Conservation (phyloP, 2,888 invertebrate genomes). For the Diarsia dahlii region DNA sequence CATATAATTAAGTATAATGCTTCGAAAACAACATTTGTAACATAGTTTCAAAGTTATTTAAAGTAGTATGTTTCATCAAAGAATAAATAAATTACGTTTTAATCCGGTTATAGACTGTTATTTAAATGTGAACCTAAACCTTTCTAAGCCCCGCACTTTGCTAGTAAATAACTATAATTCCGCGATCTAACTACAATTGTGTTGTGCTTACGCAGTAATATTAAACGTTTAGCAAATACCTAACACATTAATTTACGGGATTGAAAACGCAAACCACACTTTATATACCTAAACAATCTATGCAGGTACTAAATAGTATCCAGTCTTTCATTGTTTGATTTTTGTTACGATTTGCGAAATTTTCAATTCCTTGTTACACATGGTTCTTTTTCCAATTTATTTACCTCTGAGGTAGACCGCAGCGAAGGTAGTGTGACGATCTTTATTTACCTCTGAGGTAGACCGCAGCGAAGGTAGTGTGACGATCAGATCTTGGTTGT, state of each 20-base stretch:
- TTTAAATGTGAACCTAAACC: not conserved
- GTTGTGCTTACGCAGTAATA: not conserved
- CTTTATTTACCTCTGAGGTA: too few species aligned
- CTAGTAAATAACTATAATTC: not conserved
- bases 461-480: too few species aligned
- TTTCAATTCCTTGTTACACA: too few species aligned
- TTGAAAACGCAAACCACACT: not conserved
- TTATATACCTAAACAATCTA: not conserved
- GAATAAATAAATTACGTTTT: not conserved
- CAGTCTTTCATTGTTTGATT: not conserved
- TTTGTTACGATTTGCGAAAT: too few species aligned
- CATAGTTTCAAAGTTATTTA: not conserved
- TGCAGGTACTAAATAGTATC: not conserved
- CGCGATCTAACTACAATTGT: not conserved
- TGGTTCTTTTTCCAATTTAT: too few species aligned
- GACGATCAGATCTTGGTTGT: too few species aligned
- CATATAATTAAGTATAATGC: not conserved
- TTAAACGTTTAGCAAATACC: not conserved
- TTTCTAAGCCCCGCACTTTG: not conserved
- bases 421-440: too few species aligned
- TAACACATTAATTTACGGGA: not conserved
- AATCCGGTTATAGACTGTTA: not conserved
- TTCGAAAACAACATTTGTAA: not conserved
- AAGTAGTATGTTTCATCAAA: not conserved
- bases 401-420: too few species aligned